Percentiles rank a stretch among this genome's conserved stretches.
Evolutionary conservation across 1,140 invertebrate genomes (phyloP).

Genomic region (Metopolophium dirhodum): DNA sequence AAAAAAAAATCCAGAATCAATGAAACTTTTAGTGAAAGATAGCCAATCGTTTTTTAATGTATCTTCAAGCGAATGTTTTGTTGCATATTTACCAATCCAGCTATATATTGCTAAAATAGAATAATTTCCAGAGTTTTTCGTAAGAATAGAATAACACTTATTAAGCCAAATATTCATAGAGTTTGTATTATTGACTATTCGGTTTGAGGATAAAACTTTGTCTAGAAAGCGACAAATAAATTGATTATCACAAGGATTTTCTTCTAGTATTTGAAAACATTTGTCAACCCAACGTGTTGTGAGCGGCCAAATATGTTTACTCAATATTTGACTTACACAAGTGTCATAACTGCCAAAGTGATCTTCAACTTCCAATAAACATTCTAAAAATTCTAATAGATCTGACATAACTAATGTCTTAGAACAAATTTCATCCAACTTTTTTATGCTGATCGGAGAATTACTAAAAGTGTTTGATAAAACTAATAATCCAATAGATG

Average conservation of each 20-base stretch:
- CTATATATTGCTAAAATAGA: constrained; percentile 33
- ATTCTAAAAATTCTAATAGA: constrained; percentile 10
- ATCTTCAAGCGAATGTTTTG: not conserved
- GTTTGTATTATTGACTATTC: constrained; percentile 6
- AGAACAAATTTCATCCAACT: constrained; percentile 17
- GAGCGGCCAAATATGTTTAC: constrained; percentile 24
- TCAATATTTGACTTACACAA: not conserved
- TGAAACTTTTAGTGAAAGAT: constrained; percentile 7
- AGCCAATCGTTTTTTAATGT: constrained; percentile 30
- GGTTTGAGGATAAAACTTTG: constrained; percentile 31
- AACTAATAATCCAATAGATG: constrained; percentile 33
- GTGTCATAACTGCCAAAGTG: not conserved
- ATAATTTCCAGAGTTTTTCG: not conserved
- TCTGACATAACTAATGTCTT: not conserved
- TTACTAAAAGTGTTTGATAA: not conserved
- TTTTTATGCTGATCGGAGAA: not conserved
- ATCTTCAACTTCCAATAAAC: constrained; percentile 21
- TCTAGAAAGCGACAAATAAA: constrained; percentile 28
- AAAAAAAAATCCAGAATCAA: constrained; percentile 38
- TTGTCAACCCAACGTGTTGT: constrained; percentile 2
- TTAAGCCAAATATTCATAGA: constrained; percentile 26
- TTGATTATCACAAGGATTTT: constrained; percentile 4
- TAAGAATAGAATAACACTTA: constrained; percentile 3
- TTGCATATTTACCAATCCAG: constrained; percentile 46
- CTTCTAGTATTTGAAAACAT: constrained; percentile 14